A percentile compares a stretch with the other conserved stretches of the same genome.
phyloP scores from a whole-genome alignment of 2,797 vertebrate species.

The Girardinus metallicus region DNA sequence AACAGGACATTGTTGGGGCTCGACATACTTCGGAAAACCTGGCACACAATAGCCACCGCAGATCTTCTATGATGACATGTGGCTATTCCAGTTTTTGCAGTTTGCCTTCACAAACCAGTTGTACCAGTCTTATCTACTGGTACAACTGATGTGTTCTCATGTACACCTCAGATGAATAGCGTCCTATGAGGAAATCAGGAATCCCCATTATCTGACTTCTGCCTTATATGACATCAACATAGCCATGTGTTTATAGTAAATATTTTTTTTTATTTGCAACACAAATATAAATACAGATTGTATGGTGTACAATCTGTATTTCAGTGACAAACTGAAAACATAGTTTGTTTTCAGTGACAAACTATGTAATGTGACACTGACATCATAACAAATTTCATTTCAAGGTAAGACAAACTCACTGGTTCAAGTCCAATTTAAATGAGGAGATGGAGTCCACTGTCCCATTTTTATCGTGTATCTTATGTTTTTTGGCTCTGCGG shows the following conservation, averaged over 20 bases:
- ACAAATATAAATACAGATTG: not conserved
- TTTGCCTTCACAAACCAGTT: slow-evolving; percentile 1
- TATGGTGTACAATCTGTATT: no score
- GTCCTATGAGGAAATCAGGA: not conserved
- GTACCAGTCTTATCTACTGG: not conserved
- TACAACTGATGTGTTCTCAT: no score
- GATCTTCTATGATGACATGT: not conserved
- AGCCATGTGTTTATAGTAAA: not conserved
- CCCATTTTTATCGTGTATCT: not conserved
- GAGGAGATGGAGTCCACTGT: not conserved
- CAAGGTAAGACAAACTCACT: not conserved
- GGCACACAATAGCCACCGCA: not conserved
- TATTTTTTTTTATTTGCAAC: not conserved
- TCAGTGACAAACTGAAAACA: no score
- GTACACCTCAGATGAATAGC: not conserved
- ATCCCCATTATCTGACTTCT: not conserved
- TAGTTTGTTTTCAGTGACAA: not conserved
- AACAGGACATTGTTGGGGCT: not conserved
- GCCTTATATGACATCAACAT: not conserved
- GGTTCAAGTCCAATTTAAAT: not conserved
- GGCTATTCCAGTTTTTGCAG: not conserved
- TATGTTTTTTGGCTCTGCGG: not conserved
- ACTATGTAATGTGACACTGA: not conserved
- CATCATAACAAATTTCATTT: not conserved
- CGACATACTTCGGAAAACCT: not conserved